Evolutionary conservation across 30 jellyfish, hydroid and myxozoan genomes (phyloP).

Genomic region (Hydra vulgaris): DNA sequence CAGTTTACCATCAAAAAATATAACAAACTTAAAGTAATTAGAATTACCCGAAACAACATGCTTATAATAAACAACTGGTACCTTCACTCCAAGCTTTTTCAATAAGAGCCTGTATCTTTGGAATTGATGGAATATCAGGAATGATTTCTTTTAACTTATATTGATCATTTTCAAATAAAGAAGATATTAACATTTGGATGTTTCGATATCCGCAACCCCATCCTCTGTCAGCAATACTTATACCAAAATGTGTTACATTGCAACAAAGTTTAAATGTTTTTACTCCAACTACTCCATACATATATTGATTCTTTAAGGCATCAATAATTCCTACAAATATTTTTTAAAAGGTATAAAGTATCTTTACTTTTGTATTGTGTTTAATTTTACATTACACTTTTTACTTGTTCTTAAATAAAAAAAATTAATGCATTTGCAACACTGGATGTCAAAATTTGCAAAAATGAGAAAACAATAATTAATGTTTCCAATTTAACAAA

Average conservation of each 20-base stretch:
- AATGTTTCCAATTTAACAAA: too few species aligned
- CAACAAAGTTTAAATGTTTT: constrained; percentile 47
- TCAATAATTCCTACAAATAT: constrained; percentile 45
- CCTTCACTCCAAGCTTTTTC: constrained; percentile 88
- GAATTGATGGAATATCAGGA: constrained; percentile 68
- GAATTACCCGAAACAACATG: not conserved
- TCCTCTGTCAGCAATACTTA: constrained; percentile 91
- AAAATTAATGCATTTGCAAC: too few species aligned
- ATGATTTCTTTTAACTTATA: constrained; percentile 26
- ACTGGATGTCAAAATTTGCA: too few species aligned
- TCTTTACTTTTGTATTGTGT: too few species aligned
- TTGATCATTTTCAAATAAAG: constrained; percentile 35
- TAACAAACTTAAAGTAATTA: not conserved
- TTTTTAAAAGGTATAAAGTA: too few species aligned
- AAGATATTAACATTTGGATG: constrained; percentile 74
- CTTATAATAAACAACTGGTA: constrained; percentile 1
- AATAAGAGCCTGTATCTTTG: constrained; percentile 70
- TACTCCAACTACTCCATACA: constrained; percentile 53
- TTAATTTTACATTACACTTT: too few species aligned
- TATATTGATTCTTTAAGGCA: constrained; percentile 32
- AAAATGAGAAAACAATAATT: too few species aligned
- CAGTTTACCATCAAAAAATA: too few species aligned
- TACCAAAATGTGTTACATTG: constrained; percentile 69
- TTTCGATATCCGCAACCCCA: constrained; percentile 98
- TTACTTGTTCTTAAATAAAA: too few species aligned